Percentiles rank a stretch among this genome's conserved stretches.
Evolutionary conservation across 1,140 invertebrate genomes (phyloP).

Genomic region (Drosophila sucinea): DNA sequence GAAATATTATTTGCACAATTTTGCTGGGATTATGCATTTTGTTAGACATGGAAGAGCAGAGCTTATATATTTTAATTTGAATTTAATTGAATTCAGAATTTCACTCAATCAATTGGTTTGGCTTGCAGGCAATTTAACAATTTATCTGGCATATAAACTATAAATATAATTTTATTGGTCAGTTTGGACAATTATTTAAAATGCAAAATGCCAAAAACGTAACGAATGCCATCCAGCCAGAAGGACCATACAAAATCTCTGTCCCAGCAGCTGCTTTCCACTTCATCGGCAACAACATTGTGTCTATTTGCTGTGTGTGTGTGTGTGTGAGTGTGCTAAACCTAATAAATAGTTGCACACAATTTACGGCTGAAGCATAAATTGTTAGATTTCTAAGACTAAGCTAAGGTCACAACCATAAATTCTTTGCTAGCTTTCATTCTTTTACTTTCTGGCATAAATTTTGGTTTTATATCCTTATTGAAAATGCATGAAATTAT

Average conservation of each 20-base stretch:
- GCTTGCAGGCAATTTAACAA: not conserved
- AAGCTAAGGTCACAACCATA: not conserved
- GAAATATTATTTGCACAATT: too few relatives aligned
- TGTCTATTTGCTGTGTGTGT: slow-evolving; percentile 4
- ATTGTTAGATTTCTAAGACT: slow-evolving; percentile 10
- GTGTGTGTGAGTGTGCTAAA: not conserved
- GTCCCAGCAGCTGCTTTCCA: not conserved
- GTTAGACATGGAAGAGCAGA: too few relatives aligned
- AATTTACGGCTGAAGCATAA: slow-evolving; percentile 44
- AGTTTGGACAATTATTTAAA: not conserved
- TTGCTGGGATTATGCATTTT: too few relatives aligned
- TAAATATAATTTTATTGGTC: slow-evolving; percentile 2
- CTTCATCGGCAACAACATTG: slow-evolving; percentile 37
- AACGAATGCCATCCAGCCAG: not conserved
- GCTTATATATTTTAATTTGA: not conserved
- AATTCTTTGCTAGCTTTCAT: slow-evolving; percentile 1
- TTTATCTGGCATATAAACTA: not conserved
- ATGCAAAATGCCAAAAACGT: slow-evolving; percentile 6
- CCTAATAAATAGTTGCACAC: slow-evolving; percentile 15
- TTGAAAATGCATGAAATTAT: slow-evolving; percentile 8
- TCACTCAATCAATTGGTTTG: not conserved
- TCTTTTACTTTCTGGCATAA: not conserved
- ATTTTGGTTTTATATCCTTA: slow-evolving; percentile 6
- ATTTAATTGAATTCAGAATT: not conserved
- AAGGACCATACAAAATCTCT: slow-evolving; percentile 24